Base-by-base conservation (phyloP, 30 jellyfish, hydroid and myxozoan species). In the Rhopilema esculentum region DNA sequence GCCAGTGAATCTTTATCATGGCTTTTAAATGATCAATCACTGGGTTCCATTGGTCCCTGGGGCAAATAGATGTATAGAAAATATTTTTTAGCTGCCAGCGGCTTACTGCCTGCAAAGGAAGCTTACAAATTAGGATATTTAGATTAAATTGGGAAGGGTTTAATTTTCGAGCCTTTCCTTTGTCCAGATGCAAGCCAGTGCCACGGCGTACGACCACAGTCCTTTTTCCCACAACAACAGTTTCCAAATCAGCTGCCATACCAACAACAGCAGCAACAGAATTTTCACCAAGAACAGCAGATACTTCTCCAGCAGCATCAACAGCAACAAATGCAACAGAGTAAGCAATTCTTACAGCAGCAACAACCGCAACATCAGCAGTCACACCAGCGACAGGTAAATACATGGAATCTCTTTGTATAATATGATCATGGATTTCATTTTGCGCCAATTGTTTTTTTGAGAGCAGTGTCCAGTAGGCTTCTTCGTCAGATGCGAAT, bases 271-370 rank as follows among this genome's bases (percentile, higher is more conserved):
- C 91, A 79, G 30, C 84, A 29, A 33, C 91, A 88, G 18, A 86
- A 79, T 24, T 83, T 51, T 18, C 87, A 73, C 27, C 86, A 80
- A 16, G 85, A 66, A 18, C 49, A 31, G 9, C 75, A 49, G 69
- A 89, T 71, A 28, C 93, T 71, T 31, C 82, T 31, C 16, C 89
- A 81, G 26, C 93, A 80, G 70, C 86, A 67, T 0, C 92, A 80
- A 68, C 93, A 79, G 40, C 83, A 65, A 27, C 96, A 89, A 49
- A 78, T 69, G 50, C 83, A 79, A 69, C 84, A 81, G 48, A 67
- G 40, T 18, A 74, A 74, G 40, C 93, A 69, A 66, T 63, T 22
- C 18, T 88, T 62, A 48, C 88, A 76, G 69, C 93, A 78, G 32
- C 92, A 66, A 27, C 87, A 69, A 32, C 85, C 8, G 22, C 78